Evolutionary conservation across 2,797 vertebrate species (phyloP).

Genomic region (Molossus alvarezi): DNA sequence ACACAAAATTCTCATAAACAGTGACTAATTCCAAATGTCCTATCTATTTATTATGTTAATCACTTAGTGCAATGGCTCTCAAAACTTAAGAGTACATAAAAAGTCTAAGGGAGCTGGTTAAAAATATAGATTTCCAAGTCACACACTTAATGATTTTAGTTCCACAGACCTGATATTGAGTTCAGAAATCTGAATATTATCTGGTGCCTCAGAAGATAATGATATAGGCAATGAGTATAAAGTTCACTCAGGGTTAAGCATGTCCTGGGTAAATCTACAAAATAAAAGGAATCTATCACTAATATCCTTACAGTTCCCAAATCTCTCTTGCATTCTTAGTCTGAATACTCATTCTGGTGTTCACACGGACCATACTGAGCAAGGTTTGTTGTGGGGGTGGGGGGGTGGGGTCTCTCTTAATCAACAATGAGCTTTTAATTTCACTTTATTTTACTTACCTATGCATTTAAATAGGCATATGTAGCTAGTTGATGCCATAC

Average conservation of each 20-base stretch:
- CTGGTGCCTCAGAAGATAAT: neutral
- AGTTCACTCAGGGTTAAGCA: neutral
- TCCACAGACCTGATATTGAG: neutral
- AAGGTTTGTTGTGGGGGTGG: neutral
- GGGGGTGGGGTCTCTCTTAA: neutral
- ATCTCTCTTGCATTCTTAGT: neutral
- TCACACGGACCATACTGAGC: neutral
- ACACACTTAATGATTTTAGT: neutral
- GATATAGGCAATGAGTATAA: neutral
- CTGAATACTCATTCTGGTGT: neutral
- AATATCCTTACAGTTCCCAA: neutral
- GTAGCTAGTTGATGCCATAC: neutral
- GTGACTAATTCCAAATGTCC: conserved; percentile 55
- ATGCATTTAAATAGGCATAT: neutral
- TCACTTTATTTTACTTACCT: conserved; percentile 13
- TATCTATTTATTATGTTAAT: conserved; percentile 27
- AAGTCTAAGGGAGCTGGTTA: neutral
- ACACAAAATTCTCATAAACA: conserved; percentile 56
- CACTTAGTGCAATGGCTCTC: neutral
- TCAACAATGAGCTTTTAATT: neutral
- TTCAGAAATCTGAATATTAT: conserved; percentile 26
- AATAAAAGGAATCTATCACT: neutral
- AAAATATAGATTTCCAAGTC: conserved; percentile 18
- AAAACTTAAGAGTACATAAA: neutral
- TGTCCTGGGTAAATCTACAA: neutral